phyloP scores from a whole-genome alignment of 1,140 invertebrate species.

The Sitodiplosis mosellana region DNA sequence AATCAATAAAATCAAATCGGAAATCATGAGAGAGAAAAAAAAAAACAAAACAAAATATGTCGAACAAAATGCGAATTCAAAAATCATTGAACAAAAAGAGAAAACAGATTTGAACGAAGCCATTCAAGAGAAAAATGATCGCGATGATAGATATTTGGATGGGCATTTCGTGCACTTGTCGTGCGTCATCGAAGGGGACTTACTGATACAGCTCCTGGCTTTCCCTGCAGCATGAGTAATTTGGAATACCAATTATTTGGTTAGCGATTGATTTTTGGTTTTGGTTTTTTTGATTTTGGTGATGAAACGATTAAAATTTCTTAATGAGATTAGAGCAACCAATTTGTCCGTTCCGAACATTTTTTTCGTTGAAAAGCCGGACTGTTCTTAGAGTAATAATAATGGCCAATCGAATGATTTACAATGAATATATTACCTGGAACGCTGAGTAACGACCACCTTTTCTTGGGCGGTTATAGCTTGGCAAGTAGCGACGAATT shows the following conservation, averaged over 20 bases:
- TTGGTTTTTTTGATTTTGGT: no score
- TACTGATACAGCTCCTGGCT: constrained; percentile 1
- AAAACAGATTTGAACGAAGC: neutral
- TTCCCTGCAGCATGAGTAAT: constrained; percentile 2
- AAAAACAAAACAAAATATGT: neutral
- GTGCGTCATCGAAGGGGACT: neutral
- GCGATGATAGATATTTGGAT: neutral
- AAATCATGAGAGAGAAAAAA: neutral
- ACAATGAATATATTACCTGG: constrained; percentile 45
- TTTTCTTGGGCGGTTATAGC: constrained; percentile 79
- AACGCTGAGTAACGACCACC: constrained; percentile 90
- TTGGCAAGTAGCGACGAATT: constrained; percentile 84
- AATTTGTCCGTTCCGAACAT: no score
- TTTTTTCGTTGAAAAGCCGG: no score
- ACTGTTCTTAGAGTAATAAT: neutral
- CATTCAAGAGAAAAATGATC: neutral
- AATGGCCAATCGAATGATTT: neutral
- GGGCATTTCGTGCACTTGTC: no score
- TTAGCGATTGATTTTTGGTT: no score
- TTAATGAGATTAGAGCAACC: no score
- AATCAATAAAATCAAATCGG: neutral
- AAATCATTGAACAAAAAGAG: neutral
- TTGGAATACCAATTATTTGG: neutral
- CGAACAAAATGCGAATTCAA: neutral
- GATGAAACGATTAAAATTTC: no score